phyloP scores from a whole-genome alignment of 2,797 vertebrate genomes.

The Phrynocephalus vlangalii region DNA sequence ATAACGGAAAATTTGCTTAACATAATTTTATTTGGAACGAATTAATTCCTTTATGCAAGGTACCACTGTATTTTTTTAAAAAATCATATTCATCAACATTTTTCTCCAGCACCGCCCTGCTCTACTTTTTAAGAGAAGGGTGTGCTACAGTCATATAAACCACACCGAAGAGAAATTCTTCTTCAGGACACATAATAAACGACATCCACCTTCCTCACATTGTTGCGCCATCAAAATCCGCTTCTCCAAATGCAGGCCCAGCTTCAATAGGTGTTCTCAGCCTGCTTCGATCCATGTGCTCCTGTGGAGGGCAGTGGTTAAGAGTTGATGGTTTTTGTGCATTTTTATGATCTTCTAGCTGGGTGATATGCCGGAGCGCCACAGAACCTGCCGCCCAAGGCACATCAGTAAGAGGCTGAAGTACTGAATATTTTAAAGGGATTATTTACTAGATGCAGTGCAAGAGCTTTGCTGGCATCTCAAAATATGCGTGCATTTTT shows the following conservation, averaged over 20 bases:
- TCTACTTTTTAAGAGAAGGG: background rate
- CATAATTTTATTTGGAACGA: too few species aligned
- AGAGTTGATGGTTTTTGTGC: background rate
- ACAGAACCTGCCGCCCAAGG: background rate
- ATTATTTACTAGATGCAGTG: constrained; percentile 15
- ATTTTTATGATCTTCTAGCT: background rate
- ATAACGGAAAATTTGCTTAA: too few species aligned
- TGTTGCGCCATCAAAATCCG: rapidly evolving
- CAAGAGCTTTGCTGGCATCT: background rate
- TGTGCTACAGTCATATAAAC: background rate
- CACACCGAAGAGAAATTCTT: background rate
- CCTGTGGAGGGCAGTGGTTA: background rate
- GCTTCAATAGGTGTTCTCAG: background rate
- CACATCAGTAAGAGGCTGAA: background rate
- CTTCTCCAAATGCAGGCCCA: background rate
- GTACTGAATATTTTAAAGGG: constrained; percentile 12
- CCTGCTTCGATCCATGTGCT: background rate
- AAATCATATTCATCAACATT: too few species aligned
- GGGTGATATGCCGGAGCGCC: background rate
- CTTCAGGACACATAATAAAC: background rate
- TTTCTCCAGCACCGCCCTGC: too few species aligned
- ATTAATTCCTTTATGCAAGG: too few species aligned
- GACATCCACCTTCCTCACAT: background rate
- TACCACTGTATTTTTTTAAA: background rate
- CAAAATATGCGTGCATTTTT: background rate